Evolutionary conservation across 2,888 invertebrate species (phyloP).

Genomic region (Rhagophthalmus giganteus): DNA sequence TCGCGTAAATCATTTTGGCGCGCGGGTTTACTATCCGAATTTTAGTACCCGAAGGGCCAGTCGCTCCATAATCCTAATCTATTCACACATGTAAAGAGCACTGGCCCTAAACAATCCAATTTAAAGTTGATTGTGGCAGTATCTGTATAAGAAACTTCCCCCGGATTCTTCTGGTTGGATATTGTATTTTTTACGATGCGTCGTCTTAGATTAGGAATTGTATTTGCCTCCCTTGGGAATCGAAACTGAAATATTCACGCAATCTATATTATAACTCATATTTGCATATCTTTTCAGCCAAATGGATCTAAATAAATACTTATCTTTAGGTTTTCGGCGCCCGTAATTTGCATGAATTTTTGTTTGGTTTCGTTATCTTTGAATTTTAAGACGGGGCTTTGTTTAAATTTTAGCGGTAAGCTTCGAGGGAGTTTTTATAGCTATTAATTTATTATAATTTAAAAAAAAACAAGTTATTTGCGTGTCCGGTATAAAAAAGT

Average conservation of each 20-base stretch:
- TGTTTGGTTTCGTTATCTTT: conserved; percentile 14
- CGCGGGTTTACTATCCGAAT: conserved; percentile 45
- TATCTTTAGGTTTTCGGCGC: conserved; percentile 44
- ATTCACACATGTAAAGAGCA: conserved; percentile 44
- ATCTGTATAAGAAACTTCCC: conserved; percentile 31
- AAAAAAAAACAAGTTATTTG: no score
- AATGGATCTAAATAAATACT: conserved; percentile 51
- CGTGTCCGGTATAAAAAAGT: background rate
- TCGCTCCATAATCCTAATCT: conserved; percentile 45
- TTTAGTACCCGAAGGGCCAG: conserved; percentile 48
- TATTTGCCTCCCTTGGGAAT: conserved; percentile 44
- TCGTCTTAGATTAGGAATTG: conserved; percentile 48
- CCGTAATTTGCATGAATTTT: conserved; percentile 41
- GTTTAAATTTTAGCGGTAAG: no score
- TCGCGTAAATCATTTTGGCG: conserved; percentile 40
- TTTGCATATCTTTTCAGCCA: conserved; percentile 50
- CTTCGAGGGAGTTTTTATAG: no score
- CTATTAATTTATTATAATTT: no score
- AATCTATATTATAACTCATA: conserved; percentile 51
- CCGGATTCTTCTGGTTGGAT: conserved; percentile 37
- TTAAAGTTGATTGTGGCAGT: conserved; percentile 41
- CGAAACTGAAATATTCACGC: conserved; percentile 45
- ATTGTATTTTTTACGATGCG: conserved; percentile 52
- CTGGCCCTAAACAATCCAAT: conserved; percentile 46
- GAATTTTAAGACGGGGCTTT: conserved; percentile 3